Base-by-base conservation (phyloP, 2,888 invertebrate genomes). In the Scaptomyza flava region DNA sequence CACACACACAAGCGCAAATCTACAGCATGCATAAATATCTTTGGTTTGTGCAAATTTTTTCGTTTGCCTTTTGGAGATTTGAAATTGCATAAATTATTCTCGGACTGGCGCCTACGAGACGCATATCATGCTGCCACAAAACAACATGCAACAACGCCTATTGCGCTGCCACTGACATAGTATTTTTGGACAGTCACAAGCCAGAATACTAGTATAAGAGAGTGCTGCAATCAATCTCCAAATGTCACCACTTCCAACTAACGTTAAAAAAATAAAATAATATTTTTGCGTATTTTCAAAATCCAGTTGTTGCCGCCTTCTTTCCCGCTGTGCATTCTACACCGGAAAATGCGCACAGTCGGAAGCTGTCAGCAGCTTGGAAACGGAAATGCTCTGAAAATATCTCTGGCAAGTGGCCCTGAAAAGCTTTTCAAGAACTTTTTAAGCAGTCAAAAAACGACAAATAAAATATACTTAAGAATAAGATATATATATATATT, bases 151-250 rank as follows among this genome's bases (percentile, higher is more conserved):
- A 33, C 36, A 51, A 66, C 54, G 54, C 68, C 57, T 50, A 66
- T 57, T 17, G 52, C 36, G 30, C 57, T 48, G 43, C 12, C 56
- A 62, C 76, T 77, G 76, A 75, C 79, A 74, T 66, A n/a, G n/a
- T n/a, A 41, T 41, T 41, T 79, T 72, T 62, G 52, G 59, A 48
- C 59, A 54, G 45, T 31, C 30, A 31, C 23, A 33, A 30, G 34
- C 34, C 12, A 14, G 34, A 17, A 31, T 38, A n/a, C n/a, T n/a
- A n/a, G n/a, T n/a, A 34, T 31, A 31, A 50, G 34, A 42, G 34
- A 79, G 83, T 72, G 77, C 69, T 63, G 69, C 77, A 72, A 83
- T 83, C 83, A 87, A 87, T 83, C 83, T 86, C 52, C 4, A 43
- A 70, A 65, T 85, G 86, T 87, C 86, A 72, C 51, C 70, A 77